Evolutionary conservation across 2,888 invertebrate genomes (phyloP).

Genomic region (Dugesia japonica): DNA sequence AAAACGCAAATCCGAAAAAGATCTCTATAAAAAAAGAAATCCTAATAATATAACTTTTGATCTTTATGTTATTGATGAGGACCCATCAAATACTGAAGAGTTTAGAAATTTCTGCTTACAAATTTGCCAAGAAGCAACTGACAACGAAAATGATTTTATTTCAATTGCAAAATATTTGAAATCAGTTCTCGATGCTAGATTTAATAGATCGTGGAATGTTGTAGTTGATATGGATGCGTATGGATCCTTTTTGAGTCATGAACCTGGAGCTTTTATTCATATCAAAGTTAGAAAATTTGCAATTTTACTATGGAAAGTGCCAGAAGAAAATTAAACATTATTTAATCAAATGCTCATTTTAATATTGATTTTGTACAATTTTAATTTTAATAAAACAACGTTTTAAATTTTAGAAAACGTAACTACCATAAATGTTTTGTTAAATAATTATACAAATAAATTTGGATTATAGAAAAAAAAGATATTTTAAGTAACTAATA

Average conservation of each 20-base stretch:
- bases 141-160: neutral
- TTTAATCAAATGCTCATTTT: no score
- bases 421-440: no score
- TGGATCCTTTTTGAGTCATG: conserved; percentile 31
- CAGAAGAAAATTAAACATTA: neutral
- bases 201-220: conserved; percentile 28
- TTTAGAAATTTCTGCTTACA: neutral
- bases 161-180: neutral
- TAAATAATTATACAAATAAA: no score
- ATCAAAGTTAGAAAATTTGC: conserved; percentile 28
- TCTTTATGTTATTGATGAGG: neutral
- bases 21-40: neutral
- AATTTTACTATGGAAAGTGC: conserved; percentile 33
- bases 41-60: neutral
- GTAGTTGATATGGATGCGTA: conserved; percentile 28
- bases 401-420: no score
- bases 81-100: neutral
- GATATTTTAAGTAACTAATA: no score
- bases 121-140: neutral
- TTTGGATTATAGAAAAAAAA: no score
- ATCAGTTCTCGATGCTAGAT: neutral
- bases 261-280: conserved; percentile 30
- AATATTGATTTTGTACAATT: no score
- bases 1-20: neutral
- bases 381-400: no score